Evolutionary conservation across 2,113 vertebrate genomes (phyloP).

Genomic region (Hiodon alosoides): DNA sequence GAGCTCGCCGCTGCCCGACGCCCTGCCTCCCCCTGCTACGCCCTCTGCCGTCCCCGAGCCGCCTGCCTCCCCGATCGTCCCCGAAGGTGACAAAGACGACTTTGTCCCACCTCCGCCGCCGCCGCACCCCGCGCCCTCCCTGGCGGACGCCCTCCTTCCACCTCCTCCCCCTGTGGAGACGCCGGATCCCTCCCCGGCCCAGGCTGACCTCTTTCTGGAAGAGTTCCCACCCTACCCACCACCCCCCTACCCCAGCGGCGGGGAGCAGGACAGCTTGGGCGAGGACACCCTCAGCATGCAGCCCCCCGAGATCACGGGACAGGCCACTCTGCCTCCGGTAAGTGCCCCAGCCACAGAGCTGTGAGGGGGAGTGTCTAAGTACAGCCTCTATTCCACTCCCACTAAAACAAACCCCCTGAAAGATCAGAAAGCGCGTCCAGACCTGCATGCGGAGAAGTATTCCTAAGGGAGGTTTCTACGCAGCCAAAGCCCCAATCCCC

Average conservation of each 20-base stretch:
- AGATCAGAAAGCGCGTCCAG: too few relatives aligned
- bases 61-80: not conserved
- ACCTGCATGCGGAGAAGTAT: too few relatives aligned
- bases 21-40: constrained; percentile 13
- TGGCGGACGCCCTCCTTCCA: constrained; percentile 46
- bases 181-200: constrained; percentile 49
- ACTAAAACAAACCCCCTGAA: too few relatives aligned
- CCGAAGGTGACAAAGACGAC: constrained; percentile 44
- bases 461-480: too few relatives aligned
- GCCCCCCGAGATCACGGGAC: constrained; percentile 88
- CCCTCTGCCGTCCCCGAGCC: constrained; percentile 34
- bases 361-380: not conserved
- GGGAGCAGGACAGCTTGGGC: constrained; percentile 75
- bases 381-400: too few relatives aligned
- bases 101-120: constrained; percentile 58
- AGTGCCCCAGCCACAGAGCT: constrained; percentile 37
- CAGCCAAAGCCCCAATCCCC: too few relatives aligned
- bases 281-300: constrained; percentile 81
- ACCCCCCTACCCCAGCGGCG: constrained; percentile 85
- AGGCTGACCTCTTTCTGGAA: constrained; percentile 76
- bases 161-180: constrained; percentile 32
- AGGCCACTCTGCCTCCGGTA: constrained; percentile 86
- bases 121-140: constrained; percentile 59
- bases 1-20: not conserved
- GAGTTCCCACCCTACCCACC: constrained; percentile 95